Evolutionary conservation across 1,140 invertebrate species (phyloP).

Genomic region (Panulirus ornatus): DNA sequence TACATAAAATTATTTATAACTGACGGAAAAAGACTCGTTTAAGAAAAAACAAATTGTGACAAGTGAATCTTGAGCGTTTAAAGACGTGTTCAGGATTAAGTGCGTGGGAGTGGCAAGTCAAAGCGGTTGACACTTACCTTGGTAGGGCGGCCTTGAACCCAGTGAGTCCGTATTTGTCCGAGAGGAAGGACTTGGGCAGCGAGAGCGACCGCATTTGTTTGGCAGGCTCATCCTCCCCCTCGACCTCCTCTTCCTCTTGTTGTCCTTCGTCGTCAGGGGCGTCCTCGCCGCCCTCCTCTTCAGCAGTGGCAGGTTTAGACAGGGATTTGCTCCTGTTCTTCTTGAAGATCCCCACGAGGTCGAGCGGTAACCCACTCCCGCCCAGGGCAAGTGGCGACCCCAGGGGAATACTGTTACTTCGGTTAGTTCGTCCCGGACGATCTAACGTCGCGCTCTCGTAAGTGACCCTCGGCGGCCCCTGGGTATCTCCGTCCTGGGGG

Average conservation of each 20-base stretch:
- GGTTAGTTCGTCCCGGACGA: conserved; percentile 47
- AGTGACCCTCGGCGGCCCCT: conserved; percentile 27
- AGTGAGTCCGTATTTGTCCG: conserved; percentile 78
- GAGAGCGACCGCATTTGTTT: conserved; percentile 82
- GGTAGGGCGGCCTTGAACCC: conserved; percentile 76
- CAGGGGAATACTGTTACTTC: conserved; percentile 68
- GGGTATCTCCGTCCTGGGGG: background rate
- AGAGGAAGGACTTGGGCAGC: conserved; percentile 83
- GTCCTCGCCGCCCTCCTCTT: background rate
- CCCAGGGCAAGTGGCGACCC: conserved; percentile 28
- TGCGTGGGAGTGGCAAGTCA: background rate
- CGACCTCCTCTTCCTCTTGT: conserved; percentile 15
- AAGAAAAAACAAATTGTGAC: too few relatives aligned
- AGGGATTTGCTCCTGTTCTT: conserved; percentile 37
- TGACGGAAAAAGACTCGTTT: too few relatives aligned
- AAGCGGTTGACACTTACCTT: conserved; percentile 76
- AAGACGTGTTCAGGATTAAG: too few relatives aligned
- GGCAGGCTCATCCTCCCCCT: conserved; percentile 76
- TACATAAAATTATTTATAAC: too few relatives aligned
- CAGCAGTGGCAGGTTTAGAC: too few relatives aligned
- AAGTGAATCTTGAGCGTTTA: too few relatives aligned
- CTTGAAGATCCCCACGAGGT: conserved; percentile 63
- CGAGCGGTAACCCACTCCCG: conserved; percentile 48
- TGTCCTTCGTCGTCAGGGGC: background rate
- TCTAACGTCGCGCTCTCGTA: conserved; percentile 48